Percentiles rank a stretch among this genome's conserved stretches.
Evolutionary conservation across 1,140 invertebrate species (phyloP).

Genomic region (Zaprionus nigranus): DNA sequence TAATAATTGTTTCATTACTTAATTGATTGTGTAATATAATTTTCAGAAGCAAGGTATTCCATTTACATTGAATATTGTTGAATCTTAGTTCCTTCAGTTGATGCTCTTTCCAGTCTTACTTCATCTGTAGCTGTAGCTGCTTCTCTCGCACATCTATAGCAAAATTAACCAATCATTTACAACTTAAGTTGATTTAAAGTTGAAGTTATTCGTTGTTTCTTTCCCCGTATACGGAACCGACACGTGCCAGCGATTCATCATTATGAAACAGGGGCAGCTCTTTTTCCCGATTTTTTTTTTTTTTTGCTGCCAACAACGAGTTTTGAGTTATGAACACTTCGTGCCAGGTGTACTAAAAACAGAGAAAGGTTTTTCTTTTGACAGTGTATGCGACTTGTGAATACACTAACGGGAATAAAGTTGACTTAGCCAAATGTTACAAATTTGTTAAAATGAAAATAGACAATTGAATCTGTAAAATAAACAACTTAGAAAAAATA

Average conservation of each 20-base stretch:
- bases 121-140: not conserved
- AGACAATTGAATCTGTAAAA: not conserved
- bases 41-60: too few species aligned
- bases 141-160: not conserved
- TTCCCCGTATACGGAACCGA: not conserved
- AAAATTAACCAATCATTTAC: not conserved
- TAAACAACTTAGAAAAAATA: not conserved
- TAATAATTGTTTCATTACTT: too few species aligned
- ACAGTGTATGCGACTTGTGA: not conserved
- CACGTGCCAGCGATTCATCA: conserved; percentile 66
- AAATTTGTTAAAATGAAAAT: not conserved
- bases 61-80: not conserved
- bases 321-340: conserved; percentile 75
- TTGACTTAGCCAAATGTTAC: not conserved
- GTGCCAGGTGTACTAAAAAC: conserved; percentile 75
- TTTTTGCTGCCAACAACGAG: conserved; percentile 42
- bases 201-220: not conserved
- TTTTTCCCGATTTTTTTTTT: conserved; percentile 61
- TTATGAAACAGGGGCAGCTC: conserved; percentile 50
- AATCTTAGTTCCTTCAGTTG: not conserved
- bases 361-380: too few species aligned
- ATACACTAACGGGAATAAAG: not conserved
- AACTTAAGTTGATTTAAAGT: conserved; percentile 16
- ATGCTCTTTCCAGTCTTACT: not conserved
- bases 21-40: too few species aligned